phyloP scores from a whole-genome alignment of 37 sponge, comb jelly and placozoan genomes.

The Chondrilla cf. caribensis region DNA sequence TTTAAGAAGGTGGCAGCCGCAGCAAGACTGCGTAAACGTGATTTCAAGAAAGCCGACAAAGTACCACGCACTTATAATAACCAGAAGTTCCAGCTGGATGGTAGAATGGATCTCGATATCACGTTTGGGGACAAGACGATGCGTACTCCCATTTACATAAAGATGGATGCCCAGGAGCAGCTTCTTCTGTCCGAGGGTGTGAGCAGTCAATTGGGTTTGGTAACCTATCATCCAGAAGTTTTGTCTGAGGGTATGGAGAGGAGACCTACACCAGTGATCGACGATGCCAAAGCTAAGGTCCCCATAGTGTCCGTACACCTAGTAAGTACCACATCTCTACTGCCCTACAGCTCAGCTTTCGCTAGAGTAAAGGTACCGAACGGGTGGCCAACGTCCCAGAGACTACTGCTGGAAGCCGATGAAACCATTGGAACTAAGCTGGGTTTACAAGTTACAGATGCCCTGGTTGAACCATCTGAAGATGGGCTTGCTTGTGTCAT shows the following conservation, averaged over 20 bases:
- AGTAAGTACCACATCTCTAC: background rate
- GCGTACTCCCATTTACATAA: constrained; percentile 25
- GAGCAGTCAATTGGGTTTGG: constrained; percentile 44
- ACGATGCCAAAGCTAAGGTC: background rate
- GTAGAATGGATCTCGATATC: constrained; percentile 42
- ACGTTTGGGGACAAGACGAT: constrained; percentile 32
- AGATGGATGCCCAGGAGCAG: constrained; percentile 50
- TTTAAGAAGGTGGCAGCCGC: constrained; percentile 46
- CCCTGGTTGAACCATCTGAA: constrained; percentile 8
- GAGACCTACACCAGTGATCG: background rate
- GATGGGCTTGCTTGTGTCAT: constrained; percentile 24
- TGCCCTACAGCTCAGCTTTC: background rate
- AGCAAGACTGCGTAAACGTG: constrained; percentile 31
- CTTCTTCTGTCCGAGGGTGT: constrained; percentile 53
- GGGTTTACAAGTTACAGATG: too few species aligned
- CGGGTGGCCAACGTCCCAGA: background rate
- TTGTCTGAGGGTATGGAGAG: too few species aligned
- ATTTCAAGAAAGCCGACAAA: constrained; percentile 45
- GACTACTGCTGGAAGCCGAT: background rate
- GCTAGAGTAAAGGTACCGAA: background rate
- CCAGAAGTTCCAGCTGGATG: constrained; percentile 34
- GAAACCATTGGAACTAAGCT: background rate
- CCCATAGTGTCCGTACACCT: background rate
- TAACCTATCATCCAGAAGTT: constrained; percentile 39
- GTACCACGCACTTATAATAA: constrained; percentile 33